Conservation (phyloP, 2,797 vertebrate species). For the Meda fulgida region DNA sequence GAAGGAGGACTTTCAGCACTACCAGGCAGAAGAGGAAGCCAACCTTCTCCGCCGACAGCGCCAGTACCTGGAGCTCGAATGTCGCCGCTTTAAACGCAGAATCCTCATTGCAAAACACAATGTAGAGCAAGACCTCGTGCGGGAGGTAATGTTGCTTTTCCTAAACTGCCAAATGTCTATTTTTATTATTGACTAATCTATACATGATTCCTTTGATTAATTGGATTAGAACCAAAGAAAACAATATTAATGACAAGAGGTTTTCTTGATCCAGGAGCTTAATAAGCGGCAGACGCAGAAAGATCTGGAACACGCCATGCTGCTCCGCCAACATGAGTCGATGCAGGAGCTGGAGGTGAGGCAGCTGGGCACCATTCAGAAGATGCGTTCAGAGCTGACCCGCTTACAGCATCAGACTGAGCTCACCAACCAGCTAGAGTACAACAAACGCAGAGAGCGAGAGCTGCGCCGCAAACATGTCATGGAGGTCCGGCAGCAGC, state of each 20-base stretch:
- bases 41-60: conserved; percentile 93
- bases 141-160: conserved; percentile 58
- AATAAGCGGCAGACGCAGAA: conserved; percentile 84
- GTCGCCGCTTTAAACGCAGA: conserved; percentile 93
- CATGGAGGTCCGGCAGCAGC: conserved; percentile 98
- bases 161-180: neutral
- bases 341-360: conserved; percentile 99
- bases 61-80: conserved; percentile 95
- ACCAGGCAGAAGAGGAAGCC: conserved; percentile 97
- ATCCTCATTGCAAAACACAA: conserved; percentile 96
- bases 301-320: conserved; percentile 97
- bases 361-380: conserved; percentile 95
- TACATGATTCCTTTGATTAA: neutral
- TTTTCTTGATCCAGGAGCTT: conserved; percentile 49
- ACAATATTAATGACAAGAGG: neutral
- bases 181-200: neutral
- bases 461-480: conserved; percentile 96
- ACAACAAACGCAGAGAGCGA: conserved; percentile 96
- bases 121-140: conserved; percentile 93
- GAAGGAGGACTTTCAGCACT: conserved; percentile 98
- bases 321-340: conserved; percentile 96
- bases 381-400: conserved; percentile 93
- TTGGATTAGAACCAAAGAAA: neutral
- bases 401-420: conserved; percentile 98
- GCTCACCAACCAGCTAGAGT: conserved; percentile 99